Percentiles rank a stretch among this genome's conserved stretches.
phyloP scores from a whole-genome alignment of 2,113 vertebrate species.

The Elephas maximus region DNA sequence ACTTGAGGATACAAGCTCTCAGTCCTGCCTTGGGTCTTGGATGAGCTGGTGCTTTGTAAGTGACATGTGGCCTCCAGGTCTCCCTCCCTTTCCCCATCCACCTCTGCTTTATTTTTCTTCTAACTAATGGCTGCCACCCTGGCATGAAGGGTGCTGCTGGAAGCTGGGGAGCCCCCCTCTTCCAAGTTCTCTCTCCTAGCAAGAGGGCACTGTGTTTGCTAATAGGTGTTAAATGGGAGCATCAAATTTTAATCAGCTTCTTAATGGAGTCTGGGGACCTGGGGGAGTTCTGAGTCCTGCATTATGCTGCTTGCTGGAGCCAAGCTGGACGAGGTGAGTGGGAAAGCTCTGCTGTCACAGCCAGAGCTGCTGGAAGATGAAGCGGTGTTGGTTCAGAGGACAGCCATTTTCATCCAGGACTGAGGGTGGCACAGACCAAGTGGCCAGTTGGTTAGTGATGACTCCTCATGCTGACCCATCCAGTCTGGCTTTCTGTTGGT shows the following conservation, averaged over 20 bases:
- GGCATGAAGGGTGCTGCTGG: constrained; percentile 86
- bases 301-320: constrained; percentile 22
- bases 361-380: not conserved
- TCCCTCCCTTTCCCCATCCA: not conserved
- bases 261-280: constrained; percentile 84
- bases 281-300: constrained; percentile 75
- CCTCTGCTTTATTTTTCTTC: constrained; percentile 67
- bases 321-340: constrained; percentile 38
- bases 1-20: not conserved
- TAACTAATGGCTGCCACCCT: constrained; percentile 83
- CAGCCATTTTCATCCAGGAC: not conserved
- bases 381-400: too few species aligned
- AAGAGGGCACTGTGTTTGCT: constrained; percentile 84
- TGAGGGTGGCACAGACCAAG: not conserved
- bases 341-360: constrained; percentile 34
- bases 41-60: not conserved
- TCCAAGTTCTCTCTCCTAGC: constrained; percentile 77
- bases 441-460: not conserved
- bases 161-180: constrained; percentile 82
- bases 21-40: not conserved
- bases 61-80: not conserved
- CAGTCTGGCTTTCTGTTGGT: not conserved
- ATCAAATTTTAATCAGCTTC: constrained; percentile 90
- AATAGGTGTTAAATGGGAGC: constrained; percentile 90
- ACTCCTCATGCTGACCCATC: not conserved